phyloP scores from a whole-genome alignment of 92 coral and sea anemone species.

The Palythoa heliodiscus region DNA sequence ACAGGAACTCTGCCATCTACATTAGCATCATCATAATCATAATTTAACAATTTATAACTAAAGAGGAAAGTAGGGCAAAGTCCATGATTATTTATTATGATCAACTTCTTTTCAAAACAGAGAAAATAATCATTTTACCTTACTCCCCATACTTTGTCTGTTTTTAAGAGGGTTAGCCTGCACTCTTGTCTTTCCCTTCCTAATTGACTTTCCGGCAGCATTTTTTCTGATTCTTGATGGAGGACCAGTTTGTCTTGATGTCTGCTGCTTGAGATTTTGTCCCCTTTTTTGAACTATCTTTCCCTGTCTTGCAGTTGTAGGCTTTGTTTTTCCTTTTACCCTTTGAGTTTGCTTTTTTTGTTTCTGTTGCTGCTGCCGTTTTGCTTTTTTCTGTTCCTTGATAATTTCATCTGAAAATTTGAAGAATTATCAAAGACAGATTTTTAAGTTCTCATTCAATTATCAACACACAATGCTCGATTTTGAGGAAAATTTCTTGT shows the following conservation, averaged over 20 bases:
- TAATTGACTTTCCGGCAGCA: neutral
- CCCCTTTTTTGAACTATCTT: neutral
- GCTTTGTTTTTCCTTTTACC: constrained; percentile 10
- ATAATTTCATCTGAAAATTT: constrained; percentile 25
- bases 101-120: no score
- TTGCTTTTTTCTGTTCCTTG: constrained; percentile 37
- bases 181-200: constrained; percentile 5
- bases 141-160: constrained; percentile 23
- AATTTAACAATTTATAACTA: no score
- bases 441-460: neutral
- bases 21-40: no score
- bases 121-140: constrained; percentile 4
- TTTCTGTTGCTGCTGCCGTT: constrained; percentile 34
- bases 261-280: constrained; percentile 21
- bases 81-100: no score
- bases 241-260: neutral
- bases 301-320: neutral
- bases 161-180: constrained; percentile 33
- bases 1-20: no score
- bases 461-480: neutral
- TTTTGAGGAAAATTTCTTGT: no score
- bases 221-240: neutral
- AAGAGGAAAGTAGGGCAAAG: no score
- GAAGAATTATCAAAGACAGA: no score
- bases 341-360: constrained; percentile 23